A percentile compares a stretch with the other conserved stretches of the same genome.
These are phyloP conservation scores for Drosophila cyrtoloma DNA, from an alignment of 2,888 invertebrate species.

Conservation along the genomic window DNA sequence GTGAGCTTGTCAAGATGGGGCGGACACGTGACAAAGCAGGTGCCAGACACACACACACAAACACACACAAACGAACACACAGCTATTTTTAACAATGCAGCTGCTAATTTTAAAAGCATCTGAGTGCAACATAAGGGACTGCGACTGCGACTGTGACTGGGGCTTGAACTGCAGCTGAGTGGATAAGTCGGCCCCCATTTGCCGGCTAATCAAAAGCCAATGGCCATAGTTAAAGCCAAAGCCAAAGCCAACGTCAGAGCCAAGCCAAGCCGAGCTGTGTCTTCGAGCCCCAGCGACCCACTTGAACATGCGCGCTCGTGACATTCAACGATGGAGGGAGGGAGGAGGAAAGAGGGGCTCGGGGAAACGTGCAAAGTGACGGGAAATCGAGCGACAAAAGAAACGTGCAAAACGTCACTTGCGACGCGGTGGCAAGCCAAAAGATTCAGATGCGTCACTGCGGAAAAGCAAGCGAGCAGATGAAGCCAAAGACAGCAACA, in stretches of 20 bases:
- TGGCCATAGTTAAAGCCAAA: slow-evolving; percentile 12
- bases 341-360: background rate
- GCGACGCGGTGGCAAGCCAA: background rate
- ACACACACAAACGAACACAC: background rate
- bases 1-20: slow-evolving; percentile 27
- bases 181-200: slow-evolving; percentile 50
- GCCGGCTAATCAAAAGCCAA: slow-evolving; percentile 52
- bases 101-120: slow-evolving; percentile 44
- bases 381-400: slow-evolving; percentile 65
- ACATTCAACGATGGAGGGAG: slow-evolving; percentile 56
- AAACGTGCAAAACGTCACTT: slow-evolving; percentile 77
- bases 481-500: slow-evolving; percentile 31
- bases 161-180: slow-evolving; percentile 37
- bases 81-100: slow-evolving; percentile 45
- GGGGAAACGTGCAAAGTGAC: slow-evolving; percentile 70
- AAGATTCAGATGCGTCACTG: slow-evolving; percentile 65
- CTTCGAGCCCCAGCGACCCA: slow-evolving; percentile 58
- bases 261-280: background rate
- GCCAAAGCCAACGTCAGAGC: slow-evolving; percentile 4
- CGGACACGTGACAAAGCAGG: slow-evolving; percentile 52
- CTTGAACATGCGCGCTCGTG: slow-evolving; percentile 81
- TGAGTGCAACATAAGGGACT: background rate
- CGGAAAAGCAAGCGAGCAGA: slow-evolving; percentile 51
- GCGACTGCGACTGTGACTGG: background rate
- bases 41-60: slow-evolving; percentile 9